Evolutionary conservation across 2,888 invertebrate genomes (phyloP).

Genomic region (Hoplodrina blanda): DNA sequence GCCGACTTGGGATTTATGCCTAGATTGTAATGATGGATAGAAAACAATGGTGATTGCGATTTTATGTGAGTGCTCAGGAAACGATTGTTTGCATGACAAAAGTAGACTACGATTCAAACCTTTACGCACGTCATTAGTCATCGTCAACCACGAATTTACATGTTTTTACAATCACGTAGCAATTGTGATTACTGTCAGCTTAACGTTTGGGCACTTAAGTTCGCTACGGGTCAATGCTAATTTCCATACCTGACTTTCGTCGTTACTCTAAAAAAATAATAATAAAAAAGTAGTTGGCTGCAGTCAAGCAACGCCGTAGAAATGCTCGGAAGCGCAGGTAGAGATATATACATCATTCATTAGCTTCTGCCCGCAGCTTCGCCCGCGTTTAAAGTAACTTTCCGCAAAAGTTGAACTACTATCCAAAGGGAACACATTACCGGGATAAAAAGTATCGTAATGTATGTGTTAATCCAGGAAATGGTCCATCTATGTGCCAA

Average conservation of each 20-base stretch:
- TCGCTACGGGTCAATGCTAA: not conserved
- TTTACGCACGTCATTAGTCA: conserved; percentile 46
- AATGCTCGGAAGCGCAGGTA: conserved; percentile 61
- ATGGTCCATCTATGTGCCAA: no score
- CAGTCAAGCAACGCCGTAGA: conserved; percentile 49
- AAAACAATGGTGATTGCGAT: conserved; percentile 41
- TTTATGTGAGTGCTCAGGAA: conserved; percentile 33
- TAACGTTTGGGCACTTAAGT: conserved; percentile 6
- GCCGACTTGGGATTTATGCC: conserved; percentile 34
- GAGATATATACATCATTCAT: not conserved
- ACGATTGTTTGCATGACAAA: conserved; percentile 25
- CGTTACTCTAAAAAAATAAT: conserved; percentile 20
- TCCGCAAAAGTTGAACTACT: no score
- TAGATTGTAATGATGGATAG: conserved; percentile 24
- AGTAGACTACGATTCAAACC: conserved; percentile 11
- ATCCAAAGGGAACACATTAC: no score
- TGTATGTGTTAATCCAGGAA: no score
- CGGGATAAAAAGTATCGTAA: no score
- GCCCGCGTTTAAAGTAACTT: no score
- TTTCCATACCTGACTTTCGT: conserved; percentile 12
- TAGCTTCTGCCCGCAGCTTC: no score
- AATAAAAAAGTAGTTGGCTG: not conserved
- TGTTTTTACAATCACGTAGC: conserved; percentile 14
- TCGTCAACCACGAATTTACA: conserved; percentile 33
- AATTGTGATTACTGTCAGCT: conserved; percentile 8